Evolutionary conservation across 2,113 vertebrate genomes (phyloP), one percentile per base, ranked within the genome.

Genomic region (Uria lomvia): DNA sequence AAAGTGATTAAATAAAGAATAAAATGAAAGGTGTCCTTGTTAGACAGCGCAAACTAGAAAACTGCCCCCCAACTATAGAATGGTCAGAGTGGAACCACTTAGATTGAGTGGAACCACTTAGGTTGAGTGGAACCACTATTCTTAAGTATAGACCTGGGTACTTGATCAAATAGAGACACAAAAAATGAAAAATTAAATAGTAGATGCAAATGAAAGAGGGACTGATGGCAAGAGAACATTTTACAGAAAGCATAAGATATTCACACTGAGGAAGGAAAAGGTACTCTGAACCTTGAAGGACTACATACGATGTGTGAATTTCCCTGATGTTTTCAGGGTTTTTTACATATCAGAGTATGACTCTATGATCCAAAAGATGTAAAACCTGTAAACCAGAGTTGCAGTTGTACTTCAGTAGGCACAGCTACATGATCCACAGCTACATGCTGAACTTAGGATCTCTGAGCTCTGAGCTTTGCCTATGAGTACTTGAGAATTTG

Each of bases 81-180:
- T n/a, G 0, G 26, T 66, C 23, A 27, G 2, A 70, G 16, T 81
- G 30, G 26, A 29, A 82, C 7, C 12, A 43, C 5, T 86, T 47
- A n/a, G n/a, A n/a, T n/a, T n/a, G 2, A 70, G 16, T 81, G 30
- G 26, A 29, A 82, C 7, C 12, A 43, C 5, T 86, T 47, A 36
- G 36, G 36, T 36, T 36, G 36, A 36, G 36, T 36, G 36, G 36
- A 36, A 36, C 36, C 36, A 36, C 15, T 8, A 1, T 66, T 88
- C 15, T 22, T 43, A 75, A 85, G 11, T n/a, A 5, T 27, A 68
- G 23, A 55, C 5, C 34, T 62, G 6, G 1, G 22, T 55, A 36
- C 2, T 9, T 14, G 18, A 85, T 26, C 17, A 74, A 60, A 60
- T 0, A 1, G 6, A 49, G 4, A 23, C 14, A 27, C 19, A 29